These are phyloP conservation scores for Macroglossus sobrinus DNA, from an alignment of 2,113 vertebrate genomes.

Conservation along the genomic window DNA sequence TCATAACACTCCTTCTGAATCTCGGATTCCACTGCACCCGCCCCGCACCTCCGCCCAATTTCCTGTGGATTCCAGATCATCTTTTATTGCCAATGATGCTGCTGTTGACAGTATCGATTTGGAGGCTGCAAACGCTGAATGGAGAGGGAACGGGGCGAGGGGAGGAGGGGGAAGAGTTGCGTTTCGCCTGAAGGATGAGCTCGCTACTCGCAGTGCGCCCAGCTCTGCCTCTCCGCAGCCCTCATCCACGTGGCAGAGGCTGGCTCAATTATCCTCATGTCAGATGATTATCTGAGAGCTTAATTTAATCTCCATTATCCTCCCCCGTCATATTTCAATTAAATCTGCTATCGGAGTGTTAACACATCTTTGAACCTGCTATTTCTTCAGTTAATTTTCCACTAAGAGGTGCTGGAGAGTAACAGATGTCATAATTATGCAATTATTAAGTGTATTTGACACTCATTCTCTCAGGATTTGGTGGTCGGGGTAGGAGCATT, in stretches of 20 bases:
- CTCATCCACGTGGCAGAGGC: constrained; percentile 86
- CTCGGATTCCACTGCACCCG: background rate
- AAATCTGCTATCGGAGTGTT: constrained; percentile 89
- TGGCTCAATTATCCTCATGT: constrained; percentile 94
- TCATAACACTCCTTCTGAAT: background rate
- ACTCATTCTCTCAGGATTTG: constrained; percentile 80
- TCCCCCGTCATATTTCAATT: constrained; percentile 94
- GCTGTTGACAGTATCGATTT: constrained; percentile 72
- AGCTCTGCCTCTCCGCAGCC: constrained; percentile 57
- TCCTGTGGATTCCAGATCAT: constrained; percentile 68
- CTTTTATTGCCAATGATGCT: constrained; percentile 74
- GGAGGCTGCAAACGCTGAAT: constrained; percentile 61
- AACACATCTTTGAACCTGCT: constrained; percentile 91
- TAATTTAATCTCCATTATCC: constrained; percentile 95
- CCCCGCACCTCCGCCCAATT: constrained; percentile 6
- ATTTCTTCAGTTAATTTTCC: constrained; percentile 91
- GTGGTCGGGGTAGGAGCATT: constrained; percentile 50
- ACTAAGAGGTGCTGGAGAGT: constrained; percentile 88
- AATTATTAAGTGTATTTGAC: constrained; percentile 90
- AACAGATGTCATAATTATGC: constrained; percentile 97
- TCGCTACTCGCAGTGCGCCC: background rate
- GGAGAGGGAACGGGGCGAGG: constrained; percentile 26
- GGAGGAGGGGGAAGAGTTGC: constrained; percentile 18
- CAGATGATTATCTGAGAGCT: constrained; percentile 93
- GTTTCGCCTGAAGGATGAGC: constrained; percentile 67